phyloP scores from a whole-genome alignment of 2,888 invertebrate species.

The Stenodera caucasica region DNA sequence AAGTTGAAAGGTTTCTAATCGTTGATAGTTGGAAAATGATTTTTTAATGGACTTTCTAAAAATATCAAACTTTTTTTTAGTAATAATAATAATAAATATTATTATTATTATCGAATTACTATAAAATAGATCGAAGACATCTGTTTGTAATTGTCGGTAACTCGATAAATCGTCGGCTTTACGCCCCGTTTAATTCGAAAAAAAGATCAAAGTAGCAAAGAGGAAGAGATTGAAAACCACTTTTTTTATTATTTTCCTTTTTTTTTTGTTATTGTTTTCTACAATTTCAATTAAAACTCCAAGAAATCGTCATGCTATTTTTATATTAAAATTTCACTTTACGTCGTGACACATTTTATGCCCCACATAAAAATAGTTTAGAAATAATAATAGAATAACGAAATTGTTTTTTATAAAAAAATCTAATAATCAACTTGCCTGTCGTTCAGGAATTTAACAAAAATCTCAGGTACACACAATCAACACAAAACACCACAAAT shows the following conservation, averaged over 20 bases:
- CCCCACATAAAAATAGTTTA: background rate
- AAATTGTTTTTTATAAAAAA: background rate
- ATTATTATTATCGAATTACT: background rate
- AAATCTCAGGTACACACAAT: background rate
- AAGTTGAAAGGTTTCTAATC: slow-evolving; percentile 1
- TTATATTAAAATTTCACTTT: slow-evolving; percentile 3
- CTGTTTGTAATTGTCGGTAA: background rate
- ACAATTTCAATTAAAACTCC: background rate
- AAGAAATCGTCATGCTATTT: background rate
- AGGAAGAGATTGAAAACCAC: background rate
- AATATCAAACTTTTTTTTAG: no score
- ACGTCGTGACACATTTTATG: background rate
- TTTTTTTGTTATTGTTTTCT: background rate
- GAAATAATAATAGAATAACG: background rate
- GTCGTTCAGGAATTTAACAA: background rate
- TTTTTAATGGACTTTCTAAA: background rate
- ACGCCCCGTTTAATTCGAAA: background rate
- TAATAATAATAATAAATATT: background rate
- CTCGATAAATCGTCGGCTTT: background rate
- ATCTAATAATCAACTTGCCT: background rate
- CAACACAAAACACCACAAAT: background rate
- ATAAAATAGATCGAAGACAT: background rate
- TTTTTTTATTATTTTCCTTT: background rate
- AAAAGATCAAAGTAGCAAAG: background rate
- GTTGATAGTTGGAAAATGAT: no score